Evolutionary conservation across 2,888 invertebrate species (phyloP).

Genomic region (Ophion costatus): DNA sequence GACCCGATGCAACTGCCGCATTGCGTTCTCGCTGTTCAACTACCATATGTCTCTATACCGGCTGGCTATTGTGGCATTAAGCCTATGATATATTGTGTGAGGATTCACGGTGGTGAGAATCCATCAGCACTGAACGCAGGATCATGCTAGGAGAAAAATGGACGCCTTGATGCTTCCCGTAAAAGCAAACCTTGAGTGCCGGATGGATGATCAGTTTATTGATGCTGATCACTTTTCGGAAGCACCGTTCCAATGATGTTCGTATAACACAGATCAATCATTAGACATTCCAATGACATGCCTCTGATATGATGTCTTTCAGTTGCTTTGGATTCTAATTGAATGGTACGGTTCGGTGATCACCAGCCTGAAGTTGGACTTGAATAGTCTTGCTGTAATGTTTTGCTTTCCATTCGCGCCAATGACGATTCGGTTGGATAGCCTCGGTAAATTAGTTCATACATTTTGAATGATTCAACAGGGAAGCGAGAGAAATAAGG

Average conservation of each 20-base stretch:
- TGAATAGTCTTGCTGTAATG: not conserved
- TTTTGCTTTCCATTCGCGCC: not conserved
- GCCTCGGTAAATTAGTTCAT: constrained; percentile 76
- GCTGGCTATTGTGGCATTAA: constrained; percentile 53
- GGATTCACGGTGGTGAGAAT: constrained; percentile 42
- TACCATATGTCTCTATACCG: constrained; percentile 45
- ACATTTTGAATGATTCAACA: constrained; percentile 35
- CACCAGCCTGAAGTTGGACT: too few species aligned
- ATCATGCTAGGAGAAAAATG: constrained; percentile 19
- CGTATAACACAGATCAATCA: too few species aligned
- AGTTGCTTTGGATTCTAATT: too few species aligned
- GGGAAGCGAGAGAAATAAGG: constrained; percentile 5
- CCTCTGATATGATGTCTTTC: too few species aligned
- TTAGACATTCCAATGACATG: too few species aligned
- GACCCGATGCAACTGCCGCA: constrained; percentile 82
- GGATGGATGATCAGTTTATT: too few species aligned
- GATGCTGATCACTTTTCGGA: too few species aligned
- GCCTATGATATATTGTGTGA: constrained; percentile 25
- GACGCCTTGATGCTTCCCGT: not conserved
- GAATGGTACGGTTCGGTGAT: too few species aligned
- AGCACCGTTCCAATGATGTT: too few species aligned
- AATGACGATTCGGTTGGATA: constrained; percentile 56
- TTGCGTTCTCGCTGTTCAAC: constrained; percentile 75
- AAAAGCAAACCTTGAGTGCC: too few species aligned
- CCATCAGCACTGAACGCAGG: constrained; percentile 36